Percentiles rank a stretch among this genome's conserved stretches.
Conservation (phyloP, 2,113 vertebrate genomes). For the Castor canadensis region DNA sequence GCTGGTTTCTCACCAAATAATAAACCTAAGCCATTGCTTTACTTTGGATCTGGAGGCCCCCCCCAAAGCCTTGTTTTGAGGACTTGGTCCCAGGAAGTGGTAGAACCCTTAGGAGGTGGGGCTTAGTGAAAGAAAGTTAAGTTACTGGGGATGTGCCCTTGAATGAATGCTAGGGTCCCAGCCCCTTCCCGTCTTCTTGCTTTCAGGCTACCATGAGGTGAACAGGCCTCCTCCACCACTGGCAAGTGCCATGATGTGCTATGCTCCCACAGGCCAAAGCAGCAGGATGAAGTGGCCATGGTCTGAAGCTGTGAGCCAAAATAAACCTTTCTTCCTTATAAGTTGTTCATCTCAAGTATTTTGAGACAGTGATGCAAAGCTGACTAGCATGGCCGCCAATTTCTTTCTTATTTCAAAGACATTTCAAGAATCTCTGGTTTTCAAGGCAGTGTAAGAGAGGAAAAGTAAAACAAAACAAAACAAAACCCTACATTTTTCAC, state of each 20-base stretch:
- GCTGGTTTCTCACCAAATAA: not conserved
- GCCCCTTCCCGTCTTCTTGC: not conserved
- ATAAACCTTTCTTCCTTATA: not conserved
- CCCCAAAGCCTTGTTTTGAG: not conserved
- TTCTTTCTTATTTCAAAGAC: not conserved
- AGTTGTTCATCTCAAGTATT: not conserved
- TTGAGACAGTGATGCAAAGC: not conserved
- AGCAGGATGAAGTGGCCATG: not conserved
- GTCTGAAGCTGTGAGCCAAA: not conserved
- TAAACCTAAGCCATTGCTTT: not conserved
- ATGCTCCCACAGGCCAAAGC: not conserved
- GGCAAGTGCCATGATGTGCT: rapidly evolving
- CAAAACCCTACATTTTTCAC: not conserved
- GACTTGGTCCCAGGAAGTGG: not conserved
- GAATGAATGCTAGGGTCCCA: not conserved
- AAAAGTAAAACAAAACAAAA: not conserved
- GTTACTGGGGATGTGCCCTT: not conserved
- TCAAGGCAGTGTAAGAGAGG: not conserved
- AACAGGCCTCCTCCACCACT: not conserved
- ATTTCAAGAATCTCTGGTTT: not conserved
- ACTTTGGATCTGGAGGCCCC: not conserved
- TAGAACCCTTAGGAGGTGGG: not conserved
- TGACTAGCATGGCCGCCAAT: not conserved
- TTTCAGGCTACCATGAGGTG: not conserved
- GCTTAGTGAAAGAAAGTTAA: not conserved